Evolutionary conservation across 2,113 vertebrate species (phyloP).

Genomic region (Pipa parva): DNA sequence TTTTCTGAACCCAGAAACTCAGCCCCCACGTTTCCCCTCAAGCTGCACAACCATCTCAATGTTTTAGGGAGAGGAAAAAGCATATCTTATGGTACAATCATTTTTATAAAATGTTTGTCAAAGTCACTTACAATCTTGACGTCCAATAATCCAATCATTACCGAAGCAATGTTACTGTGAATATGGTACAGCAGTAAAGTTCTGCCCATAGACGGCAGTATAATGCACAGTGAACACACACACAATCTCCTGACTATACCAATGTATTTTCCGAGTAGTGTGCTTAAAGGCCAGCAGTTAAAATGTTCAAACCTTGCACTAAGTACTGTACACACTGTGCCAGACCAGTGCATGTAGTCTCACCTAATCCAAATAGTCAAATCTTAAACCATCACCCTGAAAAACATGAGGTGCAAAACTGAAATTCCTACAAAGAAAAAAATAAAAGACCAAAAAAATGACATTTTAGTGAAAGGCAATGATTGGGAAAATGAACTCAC

Average conservation of each 20-base stretch:
- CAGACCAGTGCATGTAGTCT: not conserved
- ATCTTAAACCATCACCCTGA: no score
- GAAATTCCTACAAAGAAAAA: not conserved
- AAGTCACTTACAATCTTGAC: not conserved
- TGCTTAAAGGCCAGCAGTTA: not conserved
- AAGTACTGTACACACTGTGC: not conserved
- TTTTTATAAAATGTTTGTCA: not conserved
- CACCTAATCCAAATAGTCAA: no score
- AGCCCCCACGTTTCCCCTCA: not conserved
- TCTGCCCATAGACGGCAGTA: not conserved
- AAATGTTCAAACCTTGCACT: not conserved
- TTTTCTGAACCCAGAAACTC: not conserved
- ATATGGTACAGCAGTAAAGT: not conserved
- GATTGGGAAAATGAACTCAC: not conserved
- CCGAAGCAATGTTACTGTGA: not conserved
- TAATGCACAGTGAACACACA: not conserved
- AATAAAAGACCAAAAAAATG: not conserved
- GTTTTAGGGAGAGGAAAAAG: not conserved
- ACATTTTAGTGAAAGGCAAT: slow-evolving; percentile 6
- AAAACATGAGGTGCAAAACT: slow-evolving; percentile 14
- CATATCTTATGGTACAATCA: not conserved
- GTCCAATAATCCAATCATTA: not conserved
- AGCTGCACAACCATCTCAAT: not conserved
- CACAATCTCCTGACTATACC: not conserved
- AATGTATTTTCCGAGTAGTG: not conserved